Base-by-base conservation (phyloP, 2,888 invertebrate species). In the Plagiodera versicolora region DNA sequence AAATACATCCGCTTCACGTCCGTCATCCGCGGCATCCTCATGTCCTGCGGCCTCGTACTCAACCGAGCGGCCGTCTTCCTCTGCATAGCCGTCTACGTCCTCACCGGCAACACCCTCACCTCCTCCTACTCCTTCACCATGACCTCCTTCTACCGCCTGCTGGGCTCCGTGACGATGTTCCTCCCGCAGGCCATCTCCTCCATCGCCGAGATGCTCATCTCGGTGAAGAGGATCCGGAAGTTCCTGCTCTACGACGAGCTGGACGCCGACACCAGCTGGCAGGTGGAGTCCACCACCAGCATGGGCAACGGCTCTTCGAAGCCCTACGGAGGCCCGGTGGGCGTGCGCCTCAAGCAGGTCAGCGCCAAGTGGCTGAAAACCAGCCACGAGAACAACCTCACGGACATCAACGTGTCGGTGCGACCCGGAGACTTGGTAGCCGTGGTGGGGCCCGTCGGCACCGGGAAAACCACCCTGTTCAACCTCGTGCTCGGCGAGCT, bases 31-130 rank as follows among this genome's bases (percentile, higher is more conserved):
- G 88, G 86, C 0, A 85, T 88, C 67, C 86, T 86, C 11, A 81
- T 86, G 35, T 86, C 88, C 0, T 76, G 85, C 64, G 77, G 84
- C 72, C 88, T 94, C 46, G 93, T 92, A 75, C 90, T 94, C 0
- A 91, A 92, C 72, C 87, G 95, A 67, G 85, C 92, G 44, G 90
- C 94, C 0, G 83, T 94, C n/a, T 92, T 90, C 75, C 85, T 91
- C 55, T 92, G 92, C 1, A 85, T 95, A 49, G 82, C 92, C 30
- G 85, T 89, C 0, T 93, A 89, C 73, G 88, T 90, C 10, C 80
- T 92, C 0, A 80, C 87, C 63, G 90, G 89, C 20, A 73, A 81
- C 59, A 67, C 65, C 6, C 70, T 83, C 63, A 79, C 80, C 6
- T 83, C 87, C 0, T 86, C 87, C 55, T 86, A 87, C 73, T 88